Evolutionary conservation across 2,888 invertebrate genomes (phyloP).

Genomic region (Sialis lutaria): DNA sequence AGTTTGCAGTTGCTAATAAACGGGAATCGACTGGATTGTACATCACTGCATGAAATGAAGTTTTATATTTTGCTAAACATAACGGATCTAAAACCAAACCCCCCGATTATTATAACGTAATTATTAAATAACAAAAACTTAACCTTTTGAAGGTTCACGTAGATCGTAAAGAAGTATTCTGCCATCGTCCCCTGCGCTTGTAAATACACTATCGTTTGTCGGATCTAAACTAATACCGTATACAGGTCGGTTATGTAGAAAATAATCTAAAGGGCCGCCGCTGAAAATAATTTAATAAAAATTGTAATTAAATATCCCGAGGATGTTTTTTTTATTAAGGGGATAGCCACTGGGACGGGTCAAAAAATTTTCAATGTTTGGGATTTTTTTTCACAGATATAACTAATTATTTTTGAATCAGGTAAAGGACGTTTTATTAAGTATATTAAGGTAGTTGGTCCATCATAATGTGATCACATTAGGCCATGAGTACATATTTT

Average conservation of each 20-base stretch:
- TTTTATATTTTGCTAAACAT: constrained; percentile 46
- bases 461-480: too few relatives aligned
- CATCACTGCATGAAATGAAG: constrained; percentile 89
- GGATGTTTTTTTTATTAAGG: too few relatives aligned
- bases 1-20: constrained; percentile 75
- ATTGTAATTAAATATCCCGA: too few relatives aligned
- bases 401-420: too few relatives aligned
- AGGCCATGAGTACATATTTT: too few relatives aligned
- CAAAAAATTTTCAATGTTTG: too few relatives aligned
- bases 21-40: constrained; percentile 74
- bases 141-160: constrained; percentile 31
- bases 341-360: too few relatives aligned
- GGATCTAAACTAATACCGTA: constrained; percentile 82
- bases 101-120: not conserved
- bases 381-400: too few relatives aligned
- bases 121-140: not conserved
- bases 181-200: constrained; percentile 88
- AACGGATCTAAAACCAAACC: constrained; percentile 33
- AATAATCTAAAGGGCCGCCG: constrained; percentile 47
- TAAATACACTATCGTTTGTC: constrained; percentile 62
- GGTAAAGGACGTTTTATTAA: too few relatives aligned
- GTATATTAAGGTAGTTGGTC: too few relatives aligned
- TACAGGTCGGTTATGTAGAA: constrained; percentile 75
- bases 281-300: constrained; percentile 18
- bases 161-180: constrained; percentile 73